These are phyloP conservation scores for Myathropa florea DNA, from an alignment of 2,888 invertebrate species.

Conservation along the genomic window DNA sequence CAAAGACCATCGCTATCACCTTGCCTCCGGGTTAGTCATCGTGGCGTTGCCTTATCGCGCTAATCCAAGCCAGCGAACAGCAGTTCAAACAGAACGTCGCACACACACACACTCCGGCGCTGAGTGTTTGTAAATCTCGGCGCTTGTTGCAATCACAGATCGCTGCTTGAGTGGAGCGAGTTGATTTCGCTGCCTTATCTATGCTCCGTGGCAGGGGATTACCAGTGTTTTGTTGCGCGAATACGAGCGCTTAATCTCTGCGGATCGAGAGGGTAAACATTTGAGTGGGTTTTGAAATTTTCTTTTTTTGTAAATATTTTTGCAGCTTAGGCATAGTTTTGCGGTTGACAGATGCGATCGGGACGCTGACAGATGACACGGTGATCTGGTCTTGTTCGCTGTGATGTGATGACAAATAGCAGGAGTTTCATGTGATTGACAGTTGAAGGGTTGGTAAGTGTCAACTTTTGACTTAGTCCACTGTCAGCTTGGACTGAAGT, in stretches of 20 bases:
- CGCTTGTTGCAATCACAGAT: not conserved
- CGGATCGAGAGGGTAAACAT: not conserved
- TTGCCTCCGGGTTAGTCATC: slow-evolving; percentile 27
- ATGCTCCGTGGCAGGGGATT: slow-evolving; percentile 16
- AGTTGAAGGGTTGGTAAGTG: no score
- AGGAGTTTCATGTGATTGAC: not conserved
- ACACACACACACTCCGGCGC: not conserved
- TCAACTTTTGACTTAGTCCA: not conserved
- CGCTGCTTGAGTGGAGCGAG: slow-evolving; percentile 37
- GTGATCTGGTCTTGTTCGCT: not conserved
- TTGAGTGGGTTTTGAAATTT: not conserved
- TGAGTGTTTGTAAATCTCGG: slow-evolving; percentile 55
- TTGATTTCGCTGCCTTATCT: slow-evolving; percentile 36
- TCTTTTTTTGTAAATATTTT: not conserved
- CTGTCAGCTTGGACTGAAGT: not conserved
- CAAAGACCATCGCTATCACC: not conserved
- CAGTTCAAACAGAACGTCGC: slow-evolving; percentile 45
- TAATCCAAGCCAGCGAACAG: slow-evolving; percentile 27
- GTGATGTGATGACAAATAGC: not conserved
- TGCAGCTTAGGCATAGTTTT: not conserved
- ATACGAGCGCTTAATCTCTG: slow-evolving; percentile 16
- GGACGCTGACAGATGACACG: not conserved
- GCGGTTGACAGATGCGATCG: not conserved
- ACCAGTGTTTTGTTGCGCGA: slow-evolving; percentile 38
- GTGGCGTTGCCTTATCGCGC: slow-evolving; percentile 52